These are phyloP conservation scores for Chironomus riparius DNA, from an alignment of 2,888 invertebrate species.

Conservation along the genomic window DNA sequence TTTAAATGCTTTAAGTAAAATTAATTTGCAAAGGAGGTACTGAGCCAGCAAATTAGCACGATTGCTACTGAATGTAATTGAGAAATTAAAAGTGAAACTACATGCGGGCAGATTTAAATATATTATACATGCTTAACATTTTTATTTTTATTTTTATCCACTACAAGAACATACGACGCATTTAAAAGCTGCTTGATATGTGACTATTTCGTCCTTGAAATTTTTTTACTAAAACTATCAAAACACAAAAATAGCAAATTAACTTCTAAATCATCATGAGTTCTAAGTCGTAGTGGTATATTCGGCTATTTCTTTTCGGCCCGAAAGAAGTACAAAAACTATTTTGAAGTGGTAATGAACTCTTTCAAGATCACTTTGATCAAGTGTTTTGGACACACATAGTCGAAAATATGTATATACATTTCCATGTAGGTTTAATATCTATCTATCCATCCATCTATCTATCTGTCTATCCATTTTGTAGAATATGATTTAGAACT, in stretches of 20 bases:
- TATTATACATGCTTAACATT: neutral
- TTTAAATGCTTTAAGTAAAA: neutral
- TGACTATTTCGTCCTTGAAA: conserved; percentile 22
- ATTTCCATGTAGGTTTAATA: too few species aligned
- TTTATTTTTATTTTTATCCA: too few species aligned
- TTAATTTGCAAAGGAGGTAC: neutral
- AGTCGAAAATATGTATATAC: too few species aligned
- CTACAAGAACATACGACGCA: conserved; percentile 11
- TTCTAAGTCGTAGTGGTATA: neutral
- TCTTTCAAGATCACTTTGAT: conserved; percentile 15
- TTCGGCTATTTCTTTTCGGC: neutral
- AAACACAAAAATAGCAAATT: neutral
- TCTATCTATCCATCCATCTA: too few species aligned
- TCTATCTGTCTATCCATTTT: too few species aligned
- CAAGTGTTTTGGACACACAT: neutral
- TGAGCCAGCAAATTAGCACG: too few species aligned
- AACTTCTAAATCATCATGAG: neutral
- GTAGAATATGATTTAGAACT: too few species aligned
- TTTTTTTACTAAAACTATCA: neutral
- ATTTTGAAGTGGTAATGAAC: neutral
- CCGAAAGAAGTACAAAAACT: neutral
- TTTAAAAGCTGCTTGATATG: neutral
- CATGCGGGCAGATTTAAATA: neutral
- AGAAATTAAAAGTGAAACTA: neutral
- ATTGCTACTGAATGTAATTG: neutral